Evolutionary conservation across 2,113 vertebrate species (phyloP).

Genomic region (Origma solitaria): DNA sequence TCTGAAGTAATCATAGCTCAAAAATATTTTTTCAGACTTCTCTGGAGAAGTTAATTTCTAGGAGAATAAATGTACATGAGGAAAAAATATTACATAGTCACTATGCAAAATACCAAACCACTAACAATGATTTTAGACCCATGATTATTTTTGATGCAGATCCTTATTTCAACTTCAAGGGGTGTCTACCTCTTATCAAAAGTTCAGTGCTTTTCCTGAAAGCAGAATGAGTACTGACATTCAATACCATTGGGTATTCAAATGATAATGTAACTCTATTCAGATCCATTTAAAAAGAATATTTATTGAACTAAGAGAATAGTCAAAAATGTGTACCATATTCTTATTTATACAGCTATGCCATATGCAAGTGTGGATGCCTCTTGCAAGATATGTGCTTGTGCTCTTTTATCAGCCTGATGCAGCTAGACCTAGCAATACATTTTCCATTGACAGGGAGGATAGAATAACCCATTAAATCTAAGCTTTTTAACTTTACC

Average conservation of each 20-base stretch:
- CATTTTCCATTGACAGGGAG: neutral
- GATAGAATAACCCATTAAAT: neutral
- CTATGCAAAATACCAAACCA: neutral
- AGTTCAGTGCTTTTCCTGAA: neutral
- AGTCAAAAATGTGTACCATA: neutral
- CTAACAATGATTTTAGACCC: neutral
- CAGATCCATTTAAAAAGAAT: neutral
- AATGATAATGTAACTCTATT: neutral
- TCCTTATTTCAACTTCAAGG: neutral
- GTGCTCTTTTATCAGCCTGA: neutral
- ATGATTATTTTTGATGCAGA: neutral
- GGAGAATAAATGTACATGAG: neutral
- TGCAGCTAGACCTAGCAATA: neutral
- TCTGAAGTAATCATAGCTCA: neutral
- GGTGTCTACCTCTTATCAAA: neutral
- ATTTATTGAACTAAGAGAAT: neutral
- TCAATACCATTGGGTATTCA: neutral
- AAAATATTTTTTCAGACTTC: neutral
- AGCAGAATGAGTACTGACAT: neutral
- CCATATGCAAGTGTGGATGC: neutral
- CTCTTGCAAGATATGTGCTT: neutral
- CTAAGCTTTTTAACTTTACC: neutral
- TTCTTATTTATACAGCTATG: neutral
- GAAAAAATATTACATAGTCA: neutral
- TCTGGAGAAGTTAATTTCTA: neutral